Evolutionary conservation across 2,888 invertebrate genomes (phyloP).

Genomic region (Eilema caniola): DNA sequence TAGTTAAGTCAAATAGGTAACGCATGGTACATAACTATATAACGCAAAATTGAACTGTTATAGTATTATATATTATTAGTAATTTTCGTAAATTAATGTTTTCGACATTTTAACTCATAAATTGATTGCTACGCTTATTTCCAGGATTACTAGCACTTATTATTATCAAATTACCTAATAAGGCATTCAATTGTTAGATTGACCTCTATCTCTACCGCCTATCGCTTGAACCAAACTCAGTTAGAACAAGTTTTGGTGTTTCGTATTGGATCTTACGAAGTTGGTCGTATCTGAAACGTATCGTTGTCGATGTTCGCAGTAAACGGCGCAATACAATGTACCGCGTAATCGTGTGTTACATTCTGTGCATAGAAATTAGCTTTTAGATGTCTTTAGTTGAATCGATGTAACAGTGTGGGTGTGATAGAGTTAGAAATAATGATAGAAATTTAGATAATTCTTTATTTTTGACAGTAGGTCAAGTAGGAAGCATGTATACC

Average conservation of each 20-base stretch:
- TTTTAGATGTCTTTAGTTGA: background rate
- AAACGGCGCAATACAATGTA: constrained; percentile 46
- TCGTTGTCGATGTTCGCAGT: constrained; percentile 57
- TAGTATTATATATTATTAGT: too few species aligned
- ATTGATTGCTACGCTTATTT: background rate
- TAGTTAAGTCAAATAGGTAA: too few species aligned
- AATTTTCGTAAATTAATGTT: background rate
- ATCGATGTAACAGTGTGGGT: background rate
- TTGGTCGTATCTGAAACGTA: constrained; percentile 68
- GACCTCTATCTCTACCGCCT: constrained; percentile 16
- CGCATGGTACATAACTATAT: too few species aligned
- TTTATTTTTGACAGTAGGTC: too few species aligned
- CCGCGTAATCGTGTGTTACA: constrained; percentile 29
- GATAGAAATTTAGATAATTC: too few species aligned
- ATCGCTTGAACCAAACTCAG: constrained; percentile 43
- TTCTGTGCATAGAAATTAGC: constrained; percentile 5
- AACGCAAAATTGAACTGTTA: too few species aligned
- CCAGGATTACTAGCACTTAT: background rate
- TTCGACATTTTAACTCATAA: background rate
- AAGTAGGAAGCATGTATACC: too few species aligned
- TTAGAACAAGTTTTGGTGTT: constrained; percentile 65
- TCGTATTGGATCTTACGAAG: constrained; percentile 66
- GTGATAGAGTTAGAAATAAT: background rate
- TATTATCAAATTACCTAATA: background rate
- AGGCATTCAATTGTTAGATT: background rate